A percentile compares a stretch with the other conserved stretches of the same genome.
These are phyloP conservation scores for Anguilla obscura DNA, from an alignment of 2,797 vertebrate genomes.

Conservation along the genomic window DNA sequence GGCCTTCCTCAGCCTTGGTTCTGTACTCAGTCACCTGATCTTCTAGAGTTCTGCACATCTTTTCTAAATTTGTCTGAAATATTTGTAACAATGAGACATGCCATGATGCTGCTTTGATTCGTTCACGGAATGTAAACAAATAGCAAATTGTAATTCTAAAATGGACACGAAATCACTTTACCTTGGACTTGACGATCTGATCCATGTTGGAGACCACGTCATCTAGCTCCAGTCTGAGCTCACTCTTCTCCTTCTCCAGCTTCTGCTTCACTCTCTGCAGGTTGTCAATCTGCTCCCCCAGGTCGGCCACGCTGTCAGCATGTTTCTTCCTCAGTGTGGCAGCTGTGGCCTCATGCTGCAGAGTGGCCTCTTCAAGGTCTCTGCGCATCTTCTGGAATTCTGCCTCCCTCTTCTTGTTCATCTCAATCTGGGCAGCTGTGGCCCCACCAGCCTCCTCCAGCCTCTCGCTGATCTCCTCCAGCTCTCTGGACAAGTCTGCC, in stretches of 20 bases:
- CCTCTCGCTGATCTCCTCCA: slow-evolving; percentile 86
- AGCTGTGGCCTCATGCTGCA: slow-evolving; percentile 82
- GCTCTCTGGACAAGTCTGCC: slow-evolving; percentile 79
- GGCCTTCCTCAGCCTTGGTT: slow-evolving; percentile 78
- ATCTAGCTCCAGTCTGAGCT: slow-evolving; percentile 73
- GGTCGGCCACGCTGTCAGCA: slow-evolving; percentile 77
- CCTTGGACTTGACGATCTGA: slow-evolving; percentile 77
- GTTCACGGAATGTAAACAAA: not conserved
- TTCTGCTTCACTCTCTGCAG: slow-evolving; percentile 82
- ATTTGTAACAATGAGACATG: not conserved
- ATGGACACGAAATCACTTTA: slow-evolving; percentile 45
- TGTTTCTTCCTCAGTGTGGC: slow-evolving; percentile 83
- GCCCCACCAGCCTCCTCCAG: slow-evolving; percentile 83
- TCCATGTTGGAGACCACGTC: slow-evolving; percentile 82
- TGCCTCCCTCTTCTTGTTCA: slow-evolving; percentile 86
- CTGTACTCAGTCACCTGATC: slow-evolving; percentile 82
- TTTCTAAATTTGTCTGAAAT: slow-evolving; percentile 77
- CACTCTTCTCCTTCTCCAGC: slow-evolving; percentile 77
- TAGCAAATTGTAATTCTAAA: not conserved
- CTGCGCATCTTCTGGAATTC: slow-evolving; percentile 85
- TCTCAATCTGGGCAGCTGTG: slow-evolving; percentile 72
- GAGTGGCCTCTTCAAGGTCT: slow-evolving; percentile 87
- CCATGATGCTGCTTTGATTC: not conserved
- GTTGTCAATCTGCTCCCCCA: slow-evolving; percentile 86
- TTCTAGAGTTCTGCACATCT: slow-evolving; percentile 81